Percentiles rank a stretch among this genome's conserved stretches.
Evolutionary conservation across 2,888 invertebrate species (phyloP).

Genomic region (Nomada fucata): DNA sequence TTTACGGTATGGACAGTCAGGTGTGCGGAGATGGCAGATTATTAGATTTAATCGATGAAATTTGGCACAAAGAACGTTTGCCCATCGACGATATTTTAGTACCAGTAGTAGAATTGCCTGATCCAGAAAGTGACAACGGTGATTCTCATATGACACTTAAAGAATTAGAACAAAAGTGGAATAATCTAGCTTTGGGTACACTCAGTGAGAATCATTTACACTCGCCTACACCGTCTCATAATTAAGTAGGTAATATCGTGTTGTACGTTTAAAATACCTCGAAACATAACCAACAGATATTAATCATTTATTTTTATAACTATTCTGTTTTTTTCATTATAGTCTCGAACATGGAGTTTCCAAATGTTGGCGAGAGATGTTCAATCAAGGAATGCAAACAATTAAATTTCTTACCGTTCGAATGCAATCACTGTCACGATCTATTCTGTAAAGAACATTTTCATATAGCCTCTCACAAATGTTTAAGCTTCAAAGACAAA

Average conservation of each 20-base stretch:
- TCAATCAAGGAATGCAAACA: constrained; percentile 87
- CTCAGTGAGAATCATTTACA: constrained; percentile 86
- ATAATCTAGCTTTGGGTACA: constrained; percentile 85
- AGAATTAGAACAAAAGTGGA: constrained; percentile 91
- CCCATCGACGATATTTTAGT: constrained; percentile 94
- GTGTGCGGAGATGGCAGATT: constrained; percentile 90
- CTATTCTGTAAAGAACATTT: constrained; percentile 90
- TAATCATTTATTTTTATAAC: neutral
- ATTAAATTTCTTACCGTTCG: constrained; percentile 90
- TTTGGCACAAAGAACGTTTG: constrained; percentile 93
- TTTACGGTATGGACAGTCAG: constrained; percentile 90
- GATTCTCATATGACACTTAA: constrained; percentile 95
- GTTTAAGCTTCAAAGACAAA: constrained; percentile 81
- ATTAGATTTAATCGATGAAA: constrained; percentile 92
- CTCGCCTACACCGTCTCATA: constrained; percentile 82
- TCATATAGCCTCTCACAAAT: constrained; percentile 85
- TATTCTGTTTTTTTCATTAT: neutral
- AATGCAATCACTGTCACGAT: constrained; percentile 87
- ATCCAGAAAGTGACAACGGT: constrained; percentile 96
- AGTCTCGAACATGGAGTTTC: constrained; percentile 88
- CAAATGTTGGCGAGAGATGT: constrained; percentile 89
- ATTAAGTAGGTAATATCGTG: constrained; percentile 58
- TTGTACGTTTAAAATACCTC: neutral
- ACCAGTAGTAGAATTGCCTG: constrained; percentile 94
- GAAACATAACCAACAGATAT: constrained; percentile 9